phyloP scores from a whole-genome alignment of 2,888 invertebrate species.

The Lobophora halterata region DNA sequence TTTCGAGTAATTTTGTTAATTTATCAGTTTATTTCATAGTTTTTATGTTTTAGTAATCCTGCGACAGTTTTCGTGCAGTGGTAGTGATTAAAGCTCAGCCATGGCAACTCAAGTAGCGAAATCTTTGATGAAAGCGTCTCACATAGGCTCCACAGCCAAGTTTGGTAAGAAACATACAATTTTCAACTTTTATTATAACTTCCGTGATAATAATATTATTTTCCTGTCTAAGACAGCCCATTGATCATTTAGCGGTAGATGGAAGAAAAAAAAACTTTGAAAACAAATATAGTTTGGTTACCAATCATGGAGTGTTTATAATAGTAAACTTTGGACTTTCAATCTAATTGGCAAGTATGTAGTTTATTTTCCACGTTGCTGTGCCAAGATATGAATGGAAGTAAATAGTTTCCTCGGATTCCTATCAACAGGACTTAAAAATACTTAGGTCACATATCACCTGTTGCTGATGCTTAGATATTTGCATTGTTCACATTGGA shows the following conservation, averaged over 20 bases:
- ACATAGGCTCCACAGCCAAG: constrained; percentile 61
- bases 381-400: constrained; percentile 37
- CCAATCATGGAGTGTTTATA: constrained; percentile 9
- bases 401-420: constrained; percentile 28
- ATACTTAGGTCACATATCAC: constrained; percentile 12
- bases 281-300: constrained; percentile 7
- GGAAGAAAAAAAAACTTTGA: neutral
- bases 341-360: constrained; percentile 49
- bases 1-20: constrained; percentile 44
- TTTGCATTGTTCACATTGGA: too few species aligned
- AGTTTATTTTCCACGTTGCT: constrained; percentile 36
- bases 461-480: neutral
- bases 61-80: constrained; percentile 33
- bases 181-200: constrained; percentile 8
- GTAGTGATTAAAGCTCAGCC: constrained; percentile 35
- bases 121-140: constrained; percentile 62
- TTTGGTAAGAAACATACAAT: constrained; percentile 56
- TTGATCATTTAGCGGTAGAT: neutral
- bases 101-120: constrained; percentile 76
- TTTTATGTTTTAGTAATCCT: constrained; percentile 40
- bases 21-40: constrained; percentile 34
- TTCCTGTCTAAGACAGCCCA: neutral
- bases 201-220: neutral
- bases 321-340: constrained; percentile 61
- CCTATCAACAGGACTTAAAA: constrained; percentile 14